A percentile compares a stretch with the other conserved stretches of the same genome.
These are phyloP conservation scores for Mimachlamys varia DNA, from an alignment of 2,888 invertebrate species.

Conservation along the genomic window DNA sequence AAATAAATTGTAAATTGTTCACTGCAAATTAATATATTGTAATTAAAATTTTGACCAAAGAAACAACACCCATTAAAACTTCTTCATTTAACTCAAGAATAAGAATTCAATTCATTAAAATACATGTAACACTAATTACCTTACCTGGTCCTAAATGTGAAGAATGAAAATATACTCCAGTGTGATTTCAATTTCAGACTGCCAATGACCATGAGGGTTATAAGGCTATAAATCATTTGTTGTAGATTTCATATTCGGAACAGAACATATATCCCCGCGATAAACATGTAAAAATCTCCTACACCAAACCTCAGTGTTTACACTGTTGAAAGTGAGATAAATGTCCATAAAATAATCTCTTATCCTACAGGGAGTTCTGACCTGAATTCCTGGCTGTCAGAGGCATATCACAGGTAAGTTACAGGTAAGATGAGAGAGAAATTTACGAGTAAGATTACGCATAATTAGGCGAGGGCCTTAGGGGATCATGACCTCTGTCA, in stretches of 20 bases:
- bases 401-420: slow-evolving; percentile 3
- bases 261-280: background rate
- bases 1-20: no score
- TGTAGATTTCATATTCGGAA: background rate
- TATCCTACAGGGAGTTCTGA: background rate
- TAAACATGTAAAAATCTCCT: background rate
- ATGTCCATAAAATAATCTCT: slow-evolving; percentile 28
- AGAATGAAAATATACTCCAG: background rate
- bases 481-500: background rate
- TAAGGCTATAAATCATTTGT: background rate
- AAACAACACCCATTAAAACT: no score
- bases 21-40: no score
- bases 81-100: no score
- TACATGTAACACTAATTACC: background rate
- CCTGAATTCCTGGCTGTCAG: slow-evolving; percentile 19
- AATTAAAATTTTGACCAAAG: no score
- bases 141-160: background rate
- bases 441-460: slow-evolving; percentile 12
- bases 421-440: slow-evolving; percentile 24
- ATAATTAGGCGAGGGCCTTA: background rate
- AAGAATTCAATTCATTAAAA: no score
- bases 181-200: background rate
- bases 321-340: background rate
- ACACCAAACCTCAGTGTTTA: background rate
- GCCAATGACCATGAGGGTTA: no score